Evolutionary conservation across 2,797 vertebrate genomes (phyloP).

Genomic region (Discoglossus pictus): DNA sequence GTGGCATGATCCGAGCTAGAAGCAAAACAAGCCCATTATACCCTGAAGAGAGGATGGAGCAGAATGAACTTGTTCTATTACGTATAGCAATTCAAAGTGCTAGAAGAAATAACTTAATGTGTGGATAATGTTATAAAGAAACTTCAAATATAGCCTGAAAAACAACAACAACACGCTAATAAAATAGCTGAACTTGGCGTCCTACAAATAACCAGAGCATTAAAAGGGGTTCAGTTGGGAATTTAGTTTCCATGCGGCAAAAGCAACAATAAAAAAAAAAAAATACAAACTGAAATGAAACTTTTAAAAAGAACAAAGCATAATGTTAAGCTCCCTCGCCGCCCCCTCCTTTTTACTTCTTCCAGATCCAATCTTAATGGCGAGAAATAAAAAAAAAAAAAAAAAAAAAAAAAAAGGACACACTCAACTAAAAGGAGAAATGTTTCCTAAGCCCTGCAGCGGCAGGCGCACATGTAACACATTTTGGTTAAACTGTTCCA

Average conservation of each 20-base stretch:
- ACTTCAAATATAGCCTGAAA: not conserved
- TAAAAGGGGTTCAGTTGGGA: slow-evolving; percentile 17
- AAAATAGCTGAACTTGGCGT: not conserved
- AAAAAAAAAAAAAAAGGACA: too few relatives aligned
- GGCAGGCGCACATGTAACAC: slow-evolving; percentile 20
- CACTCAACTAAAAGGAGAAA: slow-evolving; percentile 28
- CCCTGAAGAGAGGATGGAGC: not conserved
- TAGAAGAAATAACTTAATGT: not conserved
- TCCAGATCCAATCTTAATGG: slow-evolving; percentile 36
- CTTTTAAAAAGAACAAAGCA: slow-evolving; percentile 32
- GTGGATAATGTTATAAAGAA: slow-evolving; percentile 1
- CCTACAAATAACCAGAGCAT: not conserved
- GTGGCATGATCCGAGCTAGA: rapidly evolving
- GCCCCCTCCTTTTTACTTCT: slow-evolving; percentile 26
- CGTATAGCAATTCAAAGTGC: slow-evolving; percentile 1
- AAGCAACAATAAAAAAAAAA: slow-evolving; percentile 15
- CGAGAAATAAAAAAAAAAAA: slow-evolving; percentile 29
- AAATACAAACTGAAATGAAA: slow-evolving; percentile 19
- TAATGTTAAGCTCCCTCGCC: slow-evolving; percentile 17
- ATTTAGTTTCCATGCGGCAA: slow-evolving; percentile 17
- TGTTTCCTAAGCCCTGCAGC: slow-evolving; percentile 38
- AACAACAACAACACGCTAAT: not conserved
- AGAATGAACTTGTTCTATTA: not conserved
- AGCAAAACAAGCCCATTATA: not conserved
- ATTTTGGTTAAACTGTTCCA: slow-evolving; percentile 46